Evolutionary conservation across 2,797 vertebrate genomes (phyloP), one percentile per base, ranked within the genome.

Genomic region (Podarcis siculus): DNA sequence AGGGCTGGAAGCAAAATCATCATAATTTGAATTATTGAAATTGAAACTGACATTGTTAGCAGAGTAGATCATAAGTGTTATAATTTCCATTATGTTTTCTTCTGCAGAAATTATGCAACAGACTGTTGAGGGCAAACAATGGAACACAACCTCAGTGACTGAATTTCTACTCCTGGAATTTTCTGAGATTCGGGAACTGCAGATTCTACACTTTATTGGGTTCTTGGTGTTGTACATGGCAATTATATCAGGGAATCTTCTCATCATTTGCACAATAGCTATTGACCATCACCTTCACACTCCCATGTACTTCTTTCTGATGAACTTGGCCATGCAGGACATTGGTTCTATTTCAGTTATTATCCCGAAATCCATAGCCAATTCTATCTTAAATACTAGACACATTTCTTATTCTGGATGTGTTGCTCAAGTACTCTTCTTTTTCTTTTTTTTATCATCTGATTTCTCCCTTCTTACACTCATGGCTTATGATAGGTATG

Each of bases 281-380:
- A 10, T 89, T 23, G 82, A 73, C 7, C 66, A 58, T 17, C 82
- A 83, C 64, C 87, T 92, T n/a, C 85, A 90, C 8, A 85, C 25
- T 17, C 91, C 89, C 1, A 90, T 92, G 86, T 81, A 90, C 9
- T 75, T 90, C 21, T 90, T 92, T 30, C 49, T 92, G 32, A 66
- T 86, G 58, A 89, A 92, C 67, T 49, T 92, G 69, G 79, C 89
- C 15, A 61, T 88, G 2, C 39, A 89, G 42, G 89, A 92, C 79
- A 58, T 92, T 12, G 67, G 82, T 2, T 82, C 81, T n/a, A 58
- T 71, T 5, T 87, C 89, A 15, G 87, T 89, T 17, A 92, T 82
- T 25, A 4, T 87, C 15, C 91, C 91, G 21, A 92, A 85, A 75
- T 79, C 90, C 64, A 37, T 89, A 27, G 9, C 37, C 67, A 90